Conservation (phyloP, 2,888 invertebrate genomes). For the Thera britannica region DNA sequence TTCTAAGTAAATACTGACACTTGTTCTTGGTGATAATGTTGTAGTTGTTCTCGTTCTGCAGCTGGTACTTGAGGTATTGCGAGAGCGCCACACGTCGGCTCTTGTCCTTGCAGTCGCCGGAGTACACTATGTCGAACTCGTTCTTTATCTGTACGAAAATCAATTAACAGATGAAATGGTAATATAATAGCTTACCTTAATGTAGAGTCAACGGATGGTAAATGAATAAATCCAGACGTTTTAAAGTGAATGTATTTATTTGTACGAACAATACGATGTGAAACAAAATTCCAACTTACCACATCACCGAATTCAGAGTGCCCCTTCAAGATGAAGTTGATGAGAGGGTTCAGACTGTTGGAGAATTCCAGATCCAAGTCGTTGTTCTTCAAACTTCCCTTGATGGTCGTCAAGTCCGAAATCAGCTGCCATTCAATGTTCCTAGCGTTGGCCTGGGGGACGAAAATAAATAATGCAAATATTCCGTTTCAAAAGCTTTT, state of each 20-base stretch:
- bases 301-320: constrained; percentile 72
- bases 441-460: constrained; percentile 51
- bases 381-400: constrained; percentile 69
- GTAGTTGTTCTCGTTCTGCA: constrained; percentile 66
- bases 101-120: constrained; percentile 80
- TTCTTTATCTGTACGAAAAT: constrained; percentile 59
- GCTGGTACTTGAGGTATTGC: constrained; percentile 71
- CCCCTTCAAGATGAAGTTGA: constrained; percentile 86
- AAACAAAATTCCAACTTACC: constrained; percentile 57
- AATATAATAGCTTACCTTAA: too few relatives aligned
- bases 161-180: neutral
- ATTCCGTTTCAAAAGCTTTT: too few relatives aligned
- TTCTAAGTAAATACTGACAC: constrained; percentile 54
- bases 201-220: too few relatives aligned
- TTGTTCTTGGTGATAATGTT: constrained; percentile 81
- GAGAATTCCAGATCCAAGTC: constrained; percentile 80
- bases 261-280: neutral
- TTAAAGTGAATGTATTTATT: neutral
- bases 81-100: constrained; percentile 81
- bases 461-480: neutral
- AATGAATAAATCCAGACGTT: too few relatives aligned
- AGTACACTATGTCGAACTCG: constrained; percentile 85
- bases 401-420: constrained; percentile 77
- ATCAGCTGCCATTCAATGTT: constrained; percentile 79
- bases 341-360: constrained; percentile 85